Conservation (phyloP, 2,888 invertebrate species). For the Falcaria lacertinaria region DNA sequence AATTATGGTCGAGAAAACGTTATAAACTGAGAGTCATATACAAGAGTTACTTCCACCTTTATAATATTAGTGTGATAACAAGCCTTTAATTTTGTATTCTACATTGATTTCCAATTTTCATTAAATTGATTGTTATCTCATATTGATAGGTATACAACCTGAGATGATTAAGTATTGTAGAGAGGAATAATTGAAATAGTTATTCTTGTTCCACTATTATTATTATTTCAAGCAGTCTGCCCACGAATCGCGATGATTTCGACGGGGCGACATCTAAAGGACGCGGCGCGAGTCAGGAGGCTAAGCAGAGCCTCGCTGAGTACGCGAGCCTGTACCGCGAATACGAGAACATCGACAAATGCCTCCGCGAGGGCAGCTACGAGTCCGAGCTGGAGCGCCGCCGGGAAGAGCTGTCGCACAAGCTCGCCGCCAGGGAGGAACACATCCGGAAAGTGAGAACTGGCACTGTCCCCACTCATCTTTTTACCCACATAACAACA, state of each 20-base stretch:
- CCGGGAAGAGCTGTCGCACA: slow-evolving; percentile 40
- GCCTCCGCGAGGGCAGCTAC: slow-evolving; percentile 34
- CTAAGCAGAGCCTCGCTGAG: slow-evolving; percentile 54
- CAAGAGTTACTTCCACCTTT: no score
- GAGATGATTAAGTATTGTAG: no score
- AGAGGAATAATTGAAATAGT: no score
- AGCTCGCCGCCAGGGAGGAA: slow-evolving; percentile 50
- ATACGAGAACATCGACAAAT: slow-evolving; percentile 50
- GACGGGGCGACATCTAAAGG: slow-evolving; percentile 58
- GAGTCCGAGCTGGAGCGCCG: slow-evolving; percentile 46
- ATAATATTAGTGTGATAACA: no score
- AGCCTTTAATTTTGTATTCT: no score
- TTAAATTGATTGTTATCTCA: no score
- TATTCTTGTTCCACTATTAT: not conserved
- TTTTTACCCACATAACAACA: no score
- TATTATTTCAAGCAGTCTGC: slow-evolving; percentile 46
- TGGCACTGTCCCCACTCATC: no score
- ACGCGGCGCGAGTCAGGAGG: slow-evolving; percentile 39
- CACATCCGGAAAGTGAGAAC: slow-evolving; percentile 48
- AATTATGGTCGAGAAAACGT: no score
- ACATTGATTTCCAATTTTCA: no score
- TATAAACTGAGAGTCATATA: no score
- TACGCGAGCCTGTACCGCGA: slow-evolving; percentile 57
- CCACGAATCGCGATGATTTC: slow-evolving; percentile 46
- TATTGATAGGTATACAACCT: no score